Evolutionary conservation across 1,140 invertebrate genomes (phyloP), one percentile per base, ranked within the genome.

Genomic region (Drosophila sucinea): DNA sequence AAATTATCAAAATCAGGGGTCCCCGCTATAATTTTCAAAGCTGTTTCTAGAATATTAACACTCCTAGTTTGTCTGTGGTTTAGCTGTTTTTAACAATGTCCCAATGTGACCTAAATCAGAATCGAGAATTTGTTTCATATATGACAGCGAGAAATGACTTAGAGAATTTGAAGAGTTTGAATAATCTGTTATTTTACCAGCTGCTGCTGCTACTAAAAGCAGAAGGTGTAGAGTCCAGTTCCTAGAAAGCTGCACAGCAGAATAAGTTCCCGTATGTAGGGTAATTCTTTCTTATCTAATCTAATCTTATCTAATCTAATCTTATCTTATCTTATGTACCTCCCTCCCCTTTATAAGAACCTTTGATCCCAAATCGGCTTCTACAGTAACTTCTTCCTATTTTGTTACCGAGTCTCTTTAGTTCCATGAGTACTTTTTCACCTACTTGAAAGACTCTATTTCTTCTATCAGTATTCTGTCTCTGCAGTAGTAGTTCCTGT

Each of bases 1-100:
- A 54, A 72, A 32, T 73, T 57, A 3, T 76, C 64, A 55, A 67
- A 72, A 8, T 65, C 69, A 38, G 3, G 69, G 70, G 4, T 58
- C 11, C 58, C 60, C 6, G 60, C 67, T 27, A 70, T 67, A 11
- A 6, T 33, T 38, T 67, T 70, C 7, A 75, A 29, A 27, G 54
- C 73, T 11, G 40, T 74, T 30, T 61, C 57, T 32, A 67, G 7
- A 60, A 63, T 38, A 33, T 64, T 70, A 7, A 67, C 47, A 54
- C 68, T 75, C 33, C 68, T 60, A 35, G 41, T 7, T 5, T 71
- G 60, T 27, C 73, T 67, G 40, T 67, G 69, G 25, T 71, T 57
- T 38, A 1, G 56, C 41, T 47, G 58, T 55, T 3, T 63, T 51
- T 47, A 76, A 23, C 35, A 38, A 2, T 38, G 35, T 11, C 35